These are phyloP conservation scores for Daphoenositta chrysoptera DNA, from an alignment of 2,113 vertebrate species.

Conservation along the genomic window DNA sequence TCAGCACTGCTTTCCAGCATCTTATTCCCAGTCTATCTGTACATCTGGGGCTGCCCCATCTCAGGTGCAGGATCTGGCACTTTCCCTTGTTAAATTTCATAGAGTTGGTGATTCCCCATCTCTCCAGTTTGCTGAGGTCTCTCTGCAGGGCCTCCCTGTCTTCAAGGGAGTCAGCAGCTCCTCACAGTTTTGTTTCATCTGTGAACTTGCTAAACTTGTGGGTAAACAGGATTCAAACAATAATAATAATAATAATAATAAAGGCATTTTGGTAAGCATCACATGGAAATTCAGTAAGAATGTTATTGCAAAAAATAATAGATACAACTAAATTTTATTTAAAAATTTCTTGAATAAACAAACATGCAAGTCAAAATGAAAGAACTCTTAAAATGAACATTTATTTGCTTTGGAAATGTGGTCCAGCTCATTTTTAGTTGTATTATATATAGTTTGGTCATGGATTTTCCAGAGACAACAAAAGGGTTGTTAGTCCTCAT, in stretches of 20 bases:
- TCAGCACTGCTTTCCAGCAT: background rate
- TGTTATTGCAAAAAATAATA: background rate
- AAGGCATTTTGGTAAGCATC: background rate
- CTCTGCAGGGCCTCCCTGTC: background rate
- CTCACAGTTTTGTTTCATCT: background rate
- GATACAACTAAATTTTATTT: background rate
- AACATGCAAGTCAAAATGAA: background rate
- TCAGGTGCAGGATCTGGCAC: background rate
- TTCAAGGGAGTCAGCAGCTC: background rate
- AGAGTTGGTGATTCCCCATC: background rate
- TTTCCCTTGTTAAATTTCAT: too few relatives aligned
- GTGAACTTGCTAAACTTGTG: background rate
- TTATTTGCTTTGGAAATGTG: background rate
- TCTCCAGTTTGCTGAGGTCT: background rate
- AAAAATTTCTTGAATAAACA: background rate
- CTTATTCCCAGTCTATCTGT: background rate
- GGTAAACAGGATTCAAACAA: background rate
- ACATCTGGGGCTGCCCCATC: fast-evolving
- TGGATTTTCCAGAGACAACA: background rate
- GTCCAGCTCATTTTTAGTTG: background rate
- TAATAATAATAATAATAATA: background rate
- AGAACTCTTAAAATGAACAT: fast-evolving
- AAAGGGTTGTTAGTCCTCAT: background rate
- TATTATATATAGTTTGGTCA: background rate
- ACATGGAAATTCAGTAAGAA: background rate